Base-by-base conservation (phyloP, 2,797 vertebrate species). In the Benthosema pterotum region DNA sequence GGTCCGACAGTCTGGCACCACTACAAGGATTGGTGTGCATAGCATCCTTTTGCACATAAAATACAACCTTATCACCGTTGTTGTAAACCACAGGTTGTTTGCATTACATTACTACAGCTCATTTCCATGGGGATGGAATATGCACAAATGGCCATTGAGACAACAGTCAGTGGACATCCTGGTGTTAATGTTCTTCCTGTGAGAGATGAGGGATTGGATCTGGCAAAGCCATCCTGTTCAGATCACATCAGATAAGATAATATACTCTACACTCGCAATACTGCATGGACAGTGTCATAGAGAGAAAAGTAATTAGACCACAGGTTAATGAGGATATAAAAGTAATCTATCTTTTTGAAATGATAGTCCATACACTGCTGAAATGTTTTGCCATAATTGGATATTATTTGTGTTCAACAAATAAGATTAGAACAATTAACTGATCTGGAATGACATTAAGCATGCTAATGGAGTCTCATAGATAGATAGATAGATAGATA, bases 131-230 rank as follows among this genome's bases (percentile, higher is more conserved):
- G 51, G 16, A 64, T 45, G 57, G 45, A 72, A 60, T 71, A 66
- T 25, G 57, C 76, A 75, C 72, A 60, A 69, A 83, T 79, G 67
- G 85, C 64, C 48, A 48, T 65, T 52, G 71, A 3, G 25, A 22
- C 57, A 75, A 22, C 66, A 63, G 42, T 71, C 7, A 1, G 55
- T 78, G 75, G 58, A 86, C 80, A 79, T 81, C 82, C 79, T 86
- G 85, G 57, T 69, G 67, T 75, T 88, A 85, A 89, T 88, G 84
- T 82, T n/a, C 72, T 87, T 85, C 86, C 83, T 69, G 79, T 67
- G 68, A 22, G 17, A 82, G 81, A 87, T 84, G 81, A 62, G 18
- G 18, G 48, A 74, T 16, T 58, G 62, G 61, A 43, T 18, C 22
- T 60, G 15, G 58, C 48, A 14, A n/a, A 48, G 1, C 14, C 42